These are phyloP conservation scores for Triops longicaudatus DNA, from an alignment of 1,140 invertebrate species.

Conservation along the genomic window DNA sequence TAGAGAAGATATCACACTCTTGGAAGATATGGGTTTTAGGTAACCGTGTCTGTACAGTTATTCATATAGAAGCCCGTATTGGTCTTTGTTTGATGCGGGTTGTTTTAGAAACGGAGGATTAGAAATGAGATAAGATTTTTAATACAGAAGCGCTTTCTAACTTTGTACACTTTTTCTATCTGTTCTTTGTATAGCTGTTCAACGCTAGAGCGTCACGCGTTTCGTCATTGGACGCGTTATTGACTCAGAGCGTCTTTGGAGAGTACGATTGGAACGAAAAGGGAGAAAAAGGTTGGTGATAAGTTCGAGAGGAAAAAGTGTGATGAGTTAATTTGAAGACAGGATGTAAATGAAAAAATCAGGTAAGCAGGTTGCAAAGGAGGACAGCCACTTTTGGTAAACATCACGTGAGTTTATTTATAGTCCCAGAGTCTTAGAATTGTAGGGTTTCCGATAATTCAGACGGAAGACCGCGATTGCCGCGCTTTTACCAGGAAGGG, in stretches of 20 bases:
- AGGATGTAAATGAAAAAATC: not conserved
- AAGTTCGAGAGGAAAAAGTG: too few relatives aligned
- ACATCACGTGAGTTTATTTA: not conserved
- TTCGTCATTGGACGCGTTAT: too few relatives aligned
- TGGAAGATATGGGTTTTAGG: not conserved
- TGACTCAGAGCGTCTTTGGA: not conserved
- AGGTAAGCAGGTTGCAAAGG: not conserved
- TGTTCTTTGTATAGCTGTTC: not conserved
- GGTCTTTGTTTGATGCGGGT: conserved; percentile 11
- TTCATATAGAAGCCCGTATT: not conserved
- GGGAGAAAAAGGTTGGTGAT: conserved; percentile 12
- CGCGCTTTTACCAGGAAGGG: conserved; percentile 6
- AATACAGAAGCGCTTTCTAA: not conserved
- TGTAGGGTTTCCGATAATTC: conserved; percentile 7
- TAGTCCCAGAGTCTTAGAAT: not conserved
- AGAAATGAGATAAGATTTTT: not conserved
- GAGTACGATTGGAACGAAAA: not conserved
- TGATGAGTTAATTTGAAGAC: not conserved
- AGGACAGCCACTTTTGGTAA: not conserved
- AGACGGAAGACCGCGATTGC: conserved; percentile 5
- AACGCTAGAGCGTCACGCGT: not conserved
- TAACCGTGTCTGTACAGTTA: not conserved
- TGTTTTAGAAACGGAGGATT: not conserved
- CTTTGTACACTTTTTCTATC: not conserved
- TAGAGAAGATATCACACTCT: not conserved